Evolutionary conservation across 2,113 vertebrate genomes (phyloP), one percentile per base, ranked within the genome.

Genomic region (Notechis scutatus): DNA sequence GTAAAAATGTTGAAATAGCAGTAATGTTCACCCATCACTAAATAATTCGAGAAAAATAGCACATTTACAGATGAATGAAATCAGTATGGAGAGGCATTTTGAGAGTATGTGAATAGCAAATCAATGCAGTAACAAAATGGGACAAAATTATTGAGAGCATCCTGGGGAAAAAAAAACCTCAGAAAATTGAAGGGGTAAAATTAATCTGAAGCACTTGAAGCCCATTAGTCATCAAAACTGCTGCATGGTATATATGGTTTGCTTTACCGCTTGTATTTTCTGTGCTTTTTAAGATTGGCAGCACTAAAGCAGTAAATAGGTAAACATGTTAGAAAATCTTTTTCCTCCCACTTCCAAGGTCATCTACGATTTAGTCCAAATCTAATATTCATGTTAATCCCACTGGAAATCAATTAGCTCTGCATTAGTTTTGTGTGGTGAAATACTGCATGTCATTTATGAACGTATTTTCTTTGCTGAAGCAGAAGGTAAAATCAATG

Each of bases 401-500:
- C 1, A 69, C 9, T 92, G 8, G 45, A 95, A 94, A 94, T 93
- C 92, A 91, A n/a, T 81, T 92, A 92, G 42, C 47, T 81, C 42
- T 34, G 3, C 92, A 61, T 92, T 92, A 69, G 23, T 91, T 90
- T 93, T 94, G 89, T 88, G 45, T 85, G 24, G 15, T 74, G 88
- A 96, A 90, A 1, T 88, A 39, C n/a, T 89, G 87, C 5, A 87
- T 34, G 61, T 47, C 50, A 85, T 54, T 1, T 45, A 64, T 61
- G 1, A 93, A 47, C 0, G 47, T 88, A 74, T 93, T 94, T 94
- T 91, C 3, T 91, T 90, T 91, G 0, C 34, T 92, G 85, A 2
- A 1, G 45, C 93, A 85, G 54, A 90, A 91, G 47, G 90, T 93
- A 34, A 91, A 92, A 90, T 95, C 34, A 95, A 92, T 12, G 87